phyloP scores from a whole-genome alignment of 2,888 invertebrate species.

The Plutella xylostella region DNA sequence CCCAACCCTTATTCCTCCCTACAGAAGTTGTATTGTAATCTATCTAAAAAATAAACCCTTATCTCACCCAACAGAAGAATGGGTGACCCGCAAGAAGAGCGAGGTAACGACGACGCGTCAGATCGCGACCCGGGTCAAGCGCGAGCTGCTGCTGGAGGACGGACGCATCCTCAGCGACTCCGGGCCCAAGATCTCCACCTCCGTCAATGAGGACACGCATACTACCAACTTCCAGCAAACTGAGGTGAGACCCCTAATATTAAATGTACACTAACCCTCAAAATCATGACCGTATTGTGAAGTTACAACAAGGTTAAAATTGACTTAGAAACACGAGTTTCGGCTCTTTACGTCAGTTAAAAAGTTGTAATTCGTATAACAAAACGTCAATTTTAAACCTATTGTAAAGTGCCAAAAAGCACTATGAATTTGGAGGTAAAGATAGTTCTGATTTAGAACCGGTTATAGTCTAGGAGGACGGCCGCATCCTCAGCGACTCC shows the following conservation, averaged over 20 bases:
- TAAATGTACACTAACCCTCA: neutral
- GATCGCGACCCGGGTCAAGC: conserved; percentile 90
- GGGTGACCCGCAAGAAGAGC: conserved; percentile 91
- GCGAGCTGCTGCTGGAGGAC: conserved; percentile 90
- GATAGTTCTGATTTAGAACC: too few relatives aligned
- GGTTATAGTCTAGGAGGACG: conserved; percentile 93
- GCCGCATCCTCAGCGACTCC: conserved; percentile 88
- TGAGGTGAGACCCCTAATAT: conserved; percentile 76
- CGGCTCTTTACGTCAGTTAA: too few relatives aligned
- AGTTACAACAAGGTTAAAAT: too few relatives aligned
- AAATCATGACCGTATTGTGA: neutral
- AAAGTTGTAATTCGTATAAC: too few relatives aligned
- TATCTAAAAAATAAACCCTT: too few relatives aligned
- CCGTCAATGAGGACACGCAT: conserved; percentile 91
- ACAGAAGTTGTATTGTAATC: too few relatives aligned
- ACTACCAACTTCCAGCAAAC: conserved; percentile 91
- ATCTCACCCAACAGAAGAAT: conserved; percentile 78
- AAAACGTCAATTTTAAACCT: too few relatives aligned
- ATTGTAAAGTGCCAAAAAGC: too few relatives aligned
- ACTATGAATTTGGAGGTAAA: too few relatives aligned
- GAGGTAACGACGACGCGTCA: conserved; percentile 91
- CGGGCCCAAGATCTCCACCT: conserved; percentile 90
- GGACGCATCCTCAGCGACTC: conserved; percentile 91
- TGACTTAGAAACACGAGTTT: too few relatives aligned
- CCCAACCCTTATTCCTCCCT: too few relatives aligned